These are phyloP conservation scores for Microcebus lehilahytsara DNA, from an alignment of 2,113 vertebrate genomes.

Conservation along the genomic window DNA sequence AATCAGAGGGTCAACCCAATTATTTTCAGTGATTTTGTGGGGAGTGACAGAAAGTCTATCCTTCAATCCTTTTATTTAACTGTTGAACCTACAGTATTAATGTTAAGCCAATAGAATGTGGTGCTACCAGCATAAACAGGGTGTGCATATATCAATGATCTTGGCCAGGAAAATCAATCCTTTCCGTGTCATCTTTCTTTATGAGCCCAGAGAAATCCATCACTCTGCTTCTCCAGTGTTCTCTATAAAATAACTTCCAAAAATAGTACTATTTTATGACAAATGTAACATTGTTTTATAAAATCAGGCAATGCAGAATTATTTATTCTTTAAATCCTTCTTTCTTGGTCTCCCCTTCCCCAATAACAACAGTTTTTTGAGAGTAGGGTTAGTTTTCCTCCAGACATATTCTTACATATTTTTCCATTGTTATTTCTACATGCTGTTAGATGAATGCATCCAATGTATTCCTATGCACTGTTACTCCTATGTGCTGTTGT, in stretches of 20 bases:
- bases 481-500: neutral
- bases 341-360: neutral
- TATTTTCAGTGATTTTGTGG: conserved; percentile 40
- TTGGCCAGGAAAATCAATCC: neutral
- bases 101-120: neutral
- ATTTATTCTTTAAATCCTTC: neutral
- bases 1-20: conserved; percentile 17
- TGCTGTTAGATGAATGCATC: neutral
- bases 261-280: neutral
- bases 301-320: neutral
- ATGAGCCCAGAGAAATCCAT: neutral
- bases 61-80: neutral
- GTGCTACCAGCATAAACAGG: neutral
- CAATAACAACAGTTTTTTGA: neutral
- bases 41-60: conserved; percentile 32
- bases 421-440: neutral
- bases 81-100: neutral
- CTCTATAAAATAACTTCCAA: neutral
- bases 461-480: neutral
- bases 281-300: neutral
- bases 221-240: neutral
- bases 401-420: neutral
- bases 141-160: neutral
- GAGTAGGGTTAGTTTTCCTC: neutral
- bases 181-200: neutral